phyloP scores from a whole-genome alignment of 2,797 vertebrate species.

The Eulemur mongoz region DNA sequence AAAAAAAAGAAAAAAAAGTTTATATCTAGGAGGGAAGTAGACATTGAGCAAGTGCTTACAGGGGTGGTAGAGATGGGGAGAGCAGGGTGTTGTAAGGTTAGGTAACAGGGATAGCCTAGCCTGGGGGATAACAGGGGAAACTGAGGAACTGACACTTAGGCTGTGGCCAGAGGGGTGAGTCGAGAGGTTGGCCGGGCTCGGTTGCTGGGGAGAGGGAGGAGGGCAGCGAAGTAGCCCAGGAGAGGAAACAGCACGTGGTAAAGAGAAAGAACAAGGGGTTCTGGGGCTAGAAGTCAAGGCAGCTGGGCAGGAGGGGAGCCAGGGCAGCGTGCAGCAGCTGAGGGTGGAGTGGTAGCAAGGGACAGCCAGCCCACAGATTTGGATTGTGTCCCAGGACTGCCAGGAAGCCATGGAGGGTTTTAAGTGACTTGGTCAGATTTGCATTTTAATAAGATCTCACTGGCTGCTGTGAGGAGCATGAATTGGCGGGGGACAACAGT shows the following conservation, averaged over 20 bases:
- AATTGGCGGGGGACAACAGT: neutral
- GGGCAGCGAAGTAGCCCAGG: too few species aligned
- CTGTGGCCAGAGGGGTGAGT: neutral
- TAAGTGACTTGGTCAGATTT: neutral
- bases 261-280: neutral
- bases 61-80: neutral
- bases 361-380: neutral
- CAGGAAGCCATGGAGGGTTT: neutral
- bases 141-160: neutral
- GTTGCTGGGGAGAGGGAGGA: neutral
- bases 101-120: neutral
- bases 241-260: neutral
- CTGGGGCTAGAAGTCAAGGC: neutral
- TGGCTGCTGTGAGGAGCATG: neutral
- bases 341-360: neutral
- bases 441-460: slow-evolving; percentile 13
- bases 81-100: neutral
- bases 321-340: accelerated
- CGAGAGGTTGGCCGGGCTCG: neutral
- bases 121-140: neutral
- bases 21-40: neutral
- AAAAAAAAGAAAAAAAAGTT: neutral
- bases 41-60: neutral
- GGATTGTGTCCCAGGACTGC: neutral
- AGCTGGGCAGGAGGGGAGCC: neutral